Evolutionary conservation across 2,888 invertebrate species (phyloP).

Genomic region (Tipula lateralis): DNA sequence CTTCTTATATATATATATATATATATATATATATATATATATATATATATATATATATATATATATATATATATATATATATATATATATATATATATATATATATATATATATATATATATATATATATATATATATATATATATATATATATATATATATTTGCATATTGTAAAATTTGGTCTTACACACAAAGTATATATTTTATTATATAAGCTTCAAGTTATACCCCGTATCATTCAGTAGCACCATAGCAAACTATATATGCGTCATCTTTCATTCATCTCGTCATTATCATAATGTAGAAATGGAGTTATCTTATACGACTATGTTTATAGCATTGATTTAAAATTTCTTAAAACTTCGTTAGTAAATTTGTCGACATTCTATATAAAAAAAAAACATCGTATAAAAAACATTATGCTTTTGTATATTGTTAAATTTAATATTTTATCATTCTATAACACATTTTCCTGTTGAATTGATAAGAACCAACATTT

Average conservation of each 20-base stretch:
- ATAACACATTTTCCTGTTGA: not conserved
- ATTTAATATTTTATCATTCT: not conserved
- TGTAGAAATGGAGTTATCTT: not conserved
- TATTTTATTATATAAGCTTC: too few species aligned
- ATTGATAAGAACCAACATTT: not conserved
- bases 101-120: too few species aligned
- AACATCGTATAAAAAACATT: not conserved
- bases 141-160: too few species aligned
- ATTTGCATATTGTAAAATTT: too few species aligned
- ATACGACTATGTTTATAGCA: not conserved
- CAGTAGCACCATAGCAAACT: not conserved
- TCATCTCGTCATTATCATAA: not conserved
- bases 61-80: too few species aligned
- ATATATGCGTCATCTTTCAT: not conserved
- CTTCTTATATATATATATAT: not conserved
- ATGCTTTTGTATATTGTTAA: not conserved
- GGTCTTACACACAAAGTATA: too few species aligned
- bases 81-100: too few species aligned
- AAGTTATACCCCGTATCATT: not conserved
- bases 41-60: too few species aligned
- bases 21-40: not conserved
- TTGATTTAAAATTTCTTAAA: not conserved
- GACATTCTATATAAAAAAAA: not conserved
- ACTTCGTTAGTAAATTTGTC: not conserved
- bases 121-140: too few species aligned